Percentiles rank a stretch among this genome's conserved stretches.
Evolutionary conservation across 2,113 vertebrate genomes (phyloP).

Genomic region (Acrocephalus arundinaceus): DNA sequence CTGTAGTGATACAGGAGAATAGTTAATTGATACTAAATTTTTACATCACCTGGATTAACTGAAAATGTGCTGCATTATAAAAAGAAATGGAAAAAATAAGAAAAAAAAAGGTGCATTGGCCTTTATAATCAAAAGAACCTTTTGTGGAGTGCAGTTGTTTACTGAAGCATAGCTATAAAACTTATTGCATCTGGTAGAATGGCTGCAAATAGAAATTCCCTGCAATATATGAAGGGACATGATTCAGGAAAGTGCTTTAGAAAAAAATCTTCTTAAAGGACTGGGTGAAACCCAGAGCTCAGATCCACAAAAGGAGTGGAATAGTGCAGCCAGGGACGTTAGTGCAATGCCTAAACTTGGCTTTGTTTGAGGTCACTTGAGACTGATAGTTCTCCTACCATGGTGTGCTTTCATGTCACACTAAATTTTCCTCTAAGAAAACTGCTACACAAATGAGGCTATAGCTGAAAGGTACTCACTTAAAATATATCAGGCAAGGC

Average conservation of each 20-base stretch:
- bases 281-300: neutral
- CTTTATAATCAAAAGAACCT: neutral
- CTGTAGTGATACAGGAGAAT: neutral
- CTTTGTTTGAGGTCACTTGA: neutral
- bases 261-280: neutral
- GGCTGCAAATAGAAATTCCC: neutral
- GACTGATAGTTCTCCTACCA: neutral
- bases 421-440: neutral
- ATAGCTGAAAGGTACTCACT: neutral
- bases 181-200: neutral
- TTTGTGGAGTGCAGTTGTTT: neutral
- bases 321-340: neutral
- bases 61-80: neutral
- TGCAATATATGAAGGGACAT: neutral
- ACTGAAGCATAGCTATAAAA: neutral
- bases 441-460: neutral
- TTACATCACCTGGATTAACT: neutral
- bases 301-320: neutral
- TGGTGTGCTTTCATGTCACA: neutral
- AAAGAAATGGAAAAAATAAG: neutral
- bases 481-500: neutral
- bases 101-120: neutral
- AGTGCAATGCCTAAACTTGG: neutral
- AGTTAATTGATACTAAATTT: neutral
- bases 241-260: neutral